phyloP scores from a whole-genome alignment of 2,888 invertebrate genomes.

The Tortricodes alternella region DNA sequence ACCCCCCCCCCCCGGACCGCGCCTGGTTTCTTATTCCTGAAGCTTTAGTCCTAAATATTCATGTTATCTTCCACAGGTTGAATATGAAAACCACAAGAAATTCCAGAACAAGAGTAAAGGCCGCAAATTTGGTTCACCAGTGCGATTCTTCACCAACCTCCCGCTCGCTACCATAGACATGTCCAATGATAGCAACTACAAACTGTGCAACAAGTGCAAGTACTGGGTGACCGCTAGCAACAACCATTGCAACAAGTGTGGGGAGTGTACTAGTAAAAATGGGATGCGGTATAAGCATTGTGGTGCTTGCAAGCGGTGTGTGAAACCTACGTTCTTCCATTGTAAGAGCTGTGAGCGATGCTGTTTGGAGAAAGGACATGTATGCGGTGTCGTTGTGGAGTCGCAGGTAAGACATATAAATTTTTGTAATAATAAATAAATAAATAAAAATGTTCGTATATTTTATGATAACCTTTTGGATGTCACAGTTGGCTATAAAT shows the following conservation, averaged over 20 bases:
- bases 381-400: slow-evolving; percentile 62
- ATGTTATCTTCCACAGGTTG: slow-evolving; percentile 82
- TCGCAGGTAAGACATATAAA: slow-evolving; percentile 62
- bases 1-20: too few species aligned
- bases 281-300: slow-evolving; percentile 91
- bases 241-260: slow-evolving; percentile 69
- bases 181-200: slow-evolving; percentile 86
- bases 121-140: slow-evolving; percentile 90
- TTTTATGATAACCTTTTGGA: not conserved
- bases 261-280: slow-evolving; percentile 75
- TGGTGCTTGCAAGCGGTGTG: slow-evolving; percentile 88
- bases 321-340: slow-evolving; percentile 93
- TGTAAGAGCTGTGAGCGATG: slow-evolving; percentile 89
- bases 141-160: slow-evolving; percentile 94
- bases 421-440: not conserved
- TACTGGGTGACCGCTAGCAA: slow-evolving; percentile 82
- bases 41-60: too few species aligned
- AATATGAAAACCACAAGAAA: slow-evolving; percentile 90
- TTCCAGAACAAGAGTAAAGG: slow-evolving; percentile 85
- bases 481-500: too few species aligned
- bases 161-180: slow-evolving; percentile 74
- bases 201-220: slow-evolving; percentile 87
- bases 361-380: slow-evolving; percentile 61
- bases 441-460: not conserved
- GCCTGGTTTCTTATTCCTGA: too few species aligned